A percentile compares a stretch with the other conserved stretches of the same genome.
Evolutionary conservation across 2,113 vertebrate species (phyloP).

Genomic region (Pungitius pungitius): DNA sequence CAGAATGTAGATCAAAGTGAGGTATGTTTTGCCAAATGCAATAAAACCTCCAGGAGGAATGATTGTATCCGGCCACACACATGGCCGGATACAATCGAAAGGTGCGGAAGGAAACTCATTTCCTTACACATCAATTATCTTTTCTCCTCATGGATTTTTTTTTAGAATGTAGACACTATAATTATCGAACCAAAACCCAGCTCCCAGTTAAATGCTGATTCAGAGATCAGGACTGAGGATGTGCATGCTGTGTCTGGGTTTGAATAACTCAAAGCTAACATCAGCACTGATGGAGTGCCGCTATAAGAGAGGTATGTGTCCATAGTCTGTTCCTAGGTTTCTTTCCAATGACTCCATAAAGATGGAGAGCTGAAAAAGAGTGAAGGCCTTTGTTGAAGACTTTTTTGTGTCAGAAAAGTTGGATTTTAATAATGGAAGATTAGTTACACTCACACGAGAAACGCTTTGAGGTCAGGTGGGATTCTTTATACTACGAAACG

Average conservation of each 20-base stretch:
- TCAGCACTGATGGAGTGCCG: neutral
- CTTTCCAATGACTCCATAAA: neutral
- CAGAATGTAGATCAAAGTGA: conserved; percentile 22
- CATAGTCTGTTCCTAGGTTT: neutral
- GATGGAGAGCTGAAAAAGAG: neutral
- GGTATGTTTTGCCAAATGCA: conserved; percentile 9
- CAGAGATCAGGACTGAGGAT: conserved; percentile 29
- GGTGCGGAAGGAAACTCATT: conserved; percentile 15
- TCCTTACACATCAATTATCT: conserved; percentile 7
- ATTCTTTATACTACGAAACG: neutral
- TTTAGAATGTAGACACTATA: conserved; percentile 25
- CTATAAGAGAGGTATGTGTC: conserved; percentile 5
- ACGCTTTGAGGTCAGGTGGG: neutral
- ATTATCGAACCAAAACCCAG: conserved; percentile 8
- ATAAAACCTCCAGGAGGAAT: neutral
- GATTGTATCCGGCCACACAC: conserved; percentile 31
- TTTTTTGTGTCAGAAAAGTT: neutral
- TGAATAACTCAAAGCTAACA: conserved; percentile 22
- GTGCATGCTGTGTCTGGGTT: neutral
- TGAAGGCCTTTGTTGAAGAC: neutral
- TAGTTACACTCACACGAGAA: neutral
- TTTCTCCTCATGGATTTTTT: conserved; percentile 21
- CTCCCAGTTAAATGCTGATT: conserved; percentile 24
- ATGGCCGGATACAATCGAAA: conserved; percentile 29
- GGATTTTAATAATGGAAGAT: neutral